phyloP scores from a whole-genome alignment of 2,888 invertebrate genomes.

The Axea sp. region DNA sequence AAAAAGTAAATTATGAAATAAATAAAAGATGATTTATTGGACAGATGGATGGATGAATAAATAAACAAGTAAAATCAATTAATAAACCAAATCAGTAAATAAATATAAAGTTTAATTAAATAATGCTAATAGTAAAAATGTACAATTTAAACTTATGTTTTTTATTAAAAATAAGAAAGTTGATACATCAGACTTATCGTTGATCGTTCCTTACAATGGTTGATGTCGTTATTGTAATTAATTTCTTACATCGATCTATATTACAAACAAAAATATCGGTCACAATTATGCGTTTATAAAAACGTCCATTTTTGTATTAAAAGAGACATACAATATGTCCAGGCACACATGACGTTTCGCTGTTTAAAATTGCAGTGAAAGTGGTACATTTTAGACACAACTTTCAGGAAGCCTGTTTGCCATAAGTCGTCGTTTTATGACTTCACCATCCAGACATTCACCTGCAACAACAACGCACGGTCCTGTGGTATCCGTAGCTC shows the following conservation, averaged over 20 bases:
- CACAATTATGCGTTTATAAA: conserved; percentile 39
- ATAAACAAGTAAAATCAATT: no score
- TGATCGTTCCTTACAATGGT: conserved; percentile 38
- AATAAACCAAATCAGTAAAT: no score
- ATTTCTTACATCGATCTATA: conserved; percentile 33
- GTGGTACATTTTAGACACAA: conserved; percentile 84
- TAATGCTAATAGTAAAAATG: no score
- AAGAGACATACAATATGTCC: conserved; percentile 47
- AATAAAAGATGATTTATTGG: no score
- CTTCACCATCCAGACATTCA: conserved; percentile 87
- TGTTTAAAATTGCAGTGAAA: conserved; percentile 33
- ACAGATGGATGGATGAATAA: no score
- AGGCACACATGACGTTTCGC: conserved; percentile 54
- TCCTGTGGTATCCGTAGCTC: conserved; percentile 70
- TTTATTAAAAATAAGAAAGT: conserved; percentile 54
- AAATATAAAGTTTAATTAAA: no score
- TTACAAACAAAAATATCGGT: conserved; percentile 49
- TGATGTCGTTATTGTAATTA: conserved; percentile 32
- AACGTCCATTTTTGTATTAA: conserved; percentile 47
- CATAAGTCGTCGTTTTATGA: conserved; percentile 92
- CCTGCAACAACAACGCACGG: conserved; percentile 77
- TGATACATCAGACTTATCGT: conserved; percentile 51
- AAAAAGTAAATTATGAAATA: no score
- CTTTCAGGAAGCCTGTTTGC: conserved; percentile 93
- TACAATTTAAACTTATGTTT: conserved; percentile 39